Evolutionary conservation across 2,113 vertebrate species (phyloP).

Genomic region (Carassius gibelio): DNA sequence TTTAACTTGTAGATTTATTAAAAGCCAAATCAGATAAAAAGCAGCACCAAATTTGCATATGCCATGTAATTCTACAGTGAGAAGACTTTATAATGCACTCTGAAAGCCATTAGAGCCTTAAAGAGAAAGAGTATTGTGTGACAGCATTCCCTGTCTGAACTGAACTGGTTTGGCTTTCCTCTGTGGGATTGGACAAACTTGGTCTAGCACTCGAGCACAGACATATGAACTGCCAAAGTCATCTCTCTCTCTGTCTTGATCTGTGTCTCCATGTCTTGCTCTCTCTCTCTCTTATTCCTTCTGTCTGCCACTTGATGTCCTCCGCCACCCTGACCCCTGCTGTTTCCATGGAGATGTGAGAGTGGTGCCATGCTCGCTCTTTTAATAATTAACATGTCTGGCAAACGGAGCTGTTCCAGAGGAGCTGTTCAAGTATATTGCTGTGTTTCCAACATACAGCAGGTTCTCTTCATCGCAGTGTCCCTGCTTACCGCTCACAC

Average conservation of each 20-base stretch:
- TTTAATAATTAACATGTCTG: conserved; percentile 54
- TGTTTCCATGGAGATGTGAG: conserved; percentile 55
- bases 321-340: conserved; percentile 47
- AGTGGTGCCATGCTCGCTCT: conserved; percentile 40
- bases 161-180: conserved; percentile 5
- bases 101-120: neutral
- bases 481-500: neutral
- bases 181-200: conserved; percentile 8
- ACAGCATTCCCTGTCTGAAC: neutral
- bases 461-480: conserved; percentile 23
- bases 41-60: neutral
- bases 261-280: conserved; percentile 5
- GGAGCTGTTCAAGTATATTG: conserved; percentile 33
- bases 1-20: neutral
- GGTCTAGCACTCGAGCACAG: conserved; percentile 19
- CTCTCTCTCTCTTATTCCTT: conserved; percentile 1
- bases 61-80: neutral
- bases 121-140: neutral
- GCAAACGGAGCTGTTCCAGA: conserved; percentile 42
- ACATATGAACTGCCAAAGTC: conserved; percentile 25
- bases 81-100: neutral
- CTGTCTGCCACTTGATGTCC: conserved; percentile 30
- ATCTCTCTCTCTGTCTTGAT: conserved; percentile 22
- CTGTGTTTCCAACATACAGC: neutral
- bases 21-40: neutral